Base-by-base conservation (phyloP, 2,797 vertebrate species). In the Sciurus vulgaris region DNA sequence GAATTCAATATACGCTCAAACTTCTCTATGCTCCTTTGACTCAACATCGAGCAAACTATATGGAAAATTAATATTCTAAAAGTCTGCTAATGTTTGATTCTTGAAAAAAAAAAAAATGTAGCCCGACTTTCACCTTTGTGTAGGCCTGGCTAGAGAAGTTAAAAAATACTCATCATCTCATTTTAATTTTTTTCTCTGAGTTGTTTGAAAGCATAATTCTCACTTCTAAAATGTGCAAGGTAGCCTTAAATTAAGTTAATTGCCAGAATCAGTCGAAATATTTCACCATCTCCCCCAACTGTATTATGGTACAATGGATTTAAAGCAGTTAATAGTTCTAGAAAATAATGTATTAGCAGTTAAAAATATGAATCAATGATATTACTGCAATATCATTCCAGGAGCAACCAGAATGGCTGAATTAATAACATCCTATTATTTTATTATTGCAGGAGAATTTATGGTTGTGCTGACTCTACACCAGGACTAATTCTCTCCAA, bases 291-390 rank as follows among this genome's bases (percentile, higher is more conserved):
- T 98, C 97, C 98, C 98, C 98, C 91, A 82, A 93, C 22, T 89
- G 10, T 92, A 93, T 44, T 86, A 93, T 91, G 86, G 82, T 83
- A 97, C 49, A 79, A 95, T 94, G 96, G 98, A 96, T 97, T 98
- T 98, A 97, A 98, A 98, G 98, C 97, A 98, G 98, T 98, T 97
- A 98, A 98, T 98, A 94, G 96, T 95, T 95, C 92, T 93, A 97
- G 98, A 98, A 98, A 98, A 98, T 98, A 98, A 98, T 97, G 86
- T 98, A 98, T 98, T 98, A 95, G 95, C 86, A 87, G 67, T 81
- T 94, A 97, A 98, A 98, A 98, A 98, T 97, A 98, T 98, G 97
- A 98, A 98, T 98, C 98, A 98, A 97, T 98, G 93, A 65, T 97
- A 97, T 93, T 97, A 95, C 95, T 97, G 9, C 69, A 98, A 98